Percentiles rank a stretch among this genome's conserved stretches.
Conservation (phyloP, 2,888 invertebrate genomes). For the Drosophila atripex region DNA sequence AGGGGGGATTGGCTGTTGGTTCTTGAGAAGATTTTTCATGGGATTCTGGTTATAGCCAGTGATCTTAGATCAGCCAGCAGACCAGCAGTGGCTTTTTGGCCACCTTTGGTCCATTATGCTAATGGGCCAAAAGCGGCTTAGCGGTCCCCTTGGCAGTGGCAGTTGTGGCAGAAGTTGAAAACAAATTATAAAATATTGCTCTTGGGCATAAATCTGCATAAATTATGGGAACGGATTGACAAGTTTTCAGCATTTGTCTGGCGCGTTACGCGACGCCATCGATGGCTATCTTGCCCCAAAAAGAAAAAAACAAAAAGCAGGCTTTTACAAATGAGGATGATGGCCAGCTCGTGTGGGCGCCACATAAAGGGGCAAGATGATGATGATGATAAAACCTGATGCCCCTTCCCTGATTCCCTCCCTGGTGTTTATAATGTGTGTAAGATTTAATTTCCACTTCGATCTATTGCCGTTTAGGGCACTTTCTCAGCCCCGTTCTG, state of each 20-base stretch:
- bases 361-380: conserved; percentile 44
- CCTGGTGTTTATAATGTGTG: conserved; percentile 62
- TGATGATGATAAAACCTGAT: conserved; percentile 17
- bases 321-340: conserved; percentile 73
- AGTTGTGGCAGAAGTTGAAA: conserved; percentile 55
- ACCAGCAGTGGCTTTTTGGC: conserved; percentile 31
- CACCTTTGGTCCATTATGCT: conserved; percentile 59
- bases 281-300: conserved; percentile 52
- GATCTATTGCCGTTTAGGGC: conserved; percentile 52
- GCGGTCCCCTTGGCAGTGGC: conserved; percentile 17
- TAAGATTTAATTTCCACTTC: conserved; percentile 48
- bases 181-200: conserved; percentile 62
- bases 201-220: conserved; percentile 71
- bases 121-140: conserved; percentile 56
- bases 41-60: conserved; percentile 15
- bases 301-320: conserved; percentile 37
- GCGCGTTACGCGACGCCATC: conserved; percentile 71
- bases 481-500: conserved; percentile 59
- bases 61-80: conserved; percentile 28
- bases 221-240: conserved; percentile 64
- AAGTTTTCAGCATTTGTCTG: conserved; percentile 68
- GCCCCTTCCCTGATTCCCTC: conserved; percentile 41
- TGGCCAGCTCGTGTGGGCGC: conserved; percentile 65
- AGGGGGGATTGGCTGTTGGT: conserved; percentile 52
- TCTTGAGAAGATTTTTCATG: conserved; percentile 7